Base-by-base conservation (phyloP, 2,888 invertebrate species). In the Chorisops tibialis region DNA sequence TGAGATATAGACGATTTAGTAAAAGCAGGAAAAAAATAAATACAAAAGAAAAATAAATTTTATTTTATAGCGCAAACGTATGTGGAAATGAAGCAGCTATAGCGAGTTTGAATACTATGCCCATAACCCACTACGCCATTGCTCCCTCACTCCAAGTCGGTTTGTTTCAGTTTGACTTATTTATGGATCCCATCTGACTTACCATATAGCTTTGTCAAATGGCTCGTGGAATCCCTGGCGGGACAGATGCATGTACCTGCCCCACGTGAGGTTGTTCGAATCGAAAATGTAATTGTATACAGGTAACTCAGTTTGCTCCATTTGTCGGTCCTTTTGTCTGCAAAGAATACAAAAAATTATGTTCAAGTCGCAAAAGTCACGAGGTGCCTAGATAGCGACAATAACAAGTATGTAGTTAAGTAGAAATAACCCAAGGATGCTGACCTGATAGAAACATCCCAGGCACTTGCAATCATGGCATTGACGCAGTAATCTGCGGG, bases 401-500 rank as follows among this genome's bases (percentile, higher is more conserved):
- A 14, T 12, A 41, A 41, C 16, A 14, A 11, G 51, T 21, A 69
- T 70, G 68, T 67, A 30, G 30, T 30, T 30, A 30, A 30, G 30
- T 7, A 7, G 9, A 9, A 30, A 2, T 9, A 30, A 30, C 30
- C 9, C 30, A 30, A 30, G 30, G 11, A 16, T 5, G 7, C 45
- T 21, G 11, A 78, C 79, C 76, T 74, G 67, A 73, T 71, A 61
- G 74, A 70, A 47, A 78, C 73, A 69, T 79, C 79, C 79, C 79
- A 79, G 58, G 76, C 78, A 68, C 72, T 68, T 35, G 78, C 75
- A 71, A 79, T 77, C 72, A 79, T 76, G 59, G 79, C 79, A 72
- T 79, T 79, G 62, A 78, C 76, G 71, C 78, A 78, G 69, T 78
- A 79, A 73, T 79, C 79, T 62, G 73, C 79, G 65, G 79, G 79